Evolutionary conservation across 2,797 vertebrate species (phyloP), one percentile per base, ranked within the genome.

Genomic region (Sitta carolinensis): DNA sequence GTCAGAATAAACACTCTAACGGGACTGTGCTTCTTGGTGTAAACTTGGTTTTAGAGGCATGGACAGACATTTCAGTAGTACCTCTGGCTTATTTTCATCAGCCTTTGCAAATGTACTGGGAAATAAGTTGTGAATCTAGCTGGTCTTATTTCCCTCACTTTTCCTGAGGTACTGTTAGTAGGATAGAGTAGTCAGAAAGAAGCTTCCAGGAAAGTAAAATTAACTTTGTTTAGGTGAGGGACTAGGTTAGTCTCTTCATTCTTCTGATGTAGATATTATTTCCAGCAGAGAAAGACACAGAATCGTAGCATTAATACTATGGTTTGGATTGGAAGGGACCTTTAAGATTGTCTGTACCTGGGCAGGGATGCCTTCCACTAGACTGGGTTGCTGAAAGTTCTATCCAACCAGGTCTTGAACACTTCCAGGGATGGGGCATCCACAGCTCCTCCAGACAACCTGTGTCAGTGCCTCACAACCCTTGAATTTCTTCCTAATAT

Each of bases 401-500:
- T 9, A 40, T 34, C 36, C 25, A 51, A 1, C 12, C 17, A 4
- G n/a, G 29, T 38, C 29, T 57, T 70, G 42, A 70, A 40, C 17
- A 40, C 12, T 59, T 52, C 52, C 25, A 78, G 15, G 26, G 18
- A 16, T 40, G 15, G 15, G 8, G 10, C 30, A 73, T 58, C 15
- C 38, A 79, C 13, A 59, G 1, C 29, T 38, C 72, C 27, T 52
- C 40, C 2, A 1, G 61, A n/a, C 20, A 59, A 22, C 7, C 11
- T 1, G 0, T 22, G 6, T 45, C 61, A 59, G 34, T 9, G 5
- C 12, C 40, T 59, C 10, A 80, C 7, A 14, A 74, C 12, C 20
- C 40, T 42, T n/a, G 29, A 74, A 30, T 34, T 54, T 61, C 62
- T 74, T 74, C 40, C 30, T 26, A 40, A 30, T 47, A 16, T 26